Percentiles rank a stretch among this genome's conserved stretches.
phyloP scores from a whole-genome alignment of 1,140 invertebrate genomes.

The Bombus pyrosoma region DNA sequence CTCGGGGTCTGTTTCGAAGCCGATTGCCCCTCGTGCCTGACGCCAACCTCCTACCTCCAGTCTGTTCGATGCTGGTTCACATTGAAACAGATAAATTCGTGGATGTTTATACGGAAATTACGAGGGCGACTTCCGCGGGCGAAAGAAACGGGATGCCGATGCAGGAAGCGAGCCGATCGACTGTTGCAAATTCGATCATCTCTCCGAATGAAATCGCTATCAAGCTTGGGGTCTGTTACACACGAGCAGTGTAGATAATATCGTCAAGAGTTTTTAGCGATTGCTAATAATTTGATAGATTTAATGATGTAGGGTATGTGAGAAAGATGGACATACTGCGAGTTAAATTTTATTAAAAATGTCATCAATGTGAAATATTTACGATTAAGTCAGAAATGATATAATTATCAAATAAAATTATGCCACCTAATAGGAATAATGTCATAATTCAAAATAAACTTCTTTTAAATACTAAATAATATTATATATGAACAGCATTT shows the following conservation, averaged over 20 bases:
- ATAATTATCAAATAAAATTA: no score
- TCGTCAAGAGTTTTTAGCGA: not conserved
- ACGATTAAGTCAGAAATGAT: no score
- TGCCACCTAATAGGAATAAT: no score
- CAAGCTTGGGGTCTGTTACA: not conserved
- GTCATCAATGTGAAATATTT: no score
- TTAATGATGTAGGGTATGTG: not conserved
- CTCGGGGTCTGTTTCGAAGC: conserved; percentile 62
- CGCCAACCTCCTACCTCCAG: not conserved
- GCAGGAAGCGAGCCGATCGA: conserved; percentile 41
- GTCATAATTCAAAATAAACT: no score
- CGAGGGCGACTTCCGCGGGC: conserved; percentile 35
- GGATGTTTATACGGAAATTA: conserved; percentile 73
- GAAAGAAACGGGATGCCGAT: not conserved
- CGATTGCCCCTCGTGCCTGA: conserved; percentile 47
- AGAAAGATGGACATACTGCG: no score
- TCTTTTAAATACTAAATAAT: no score
- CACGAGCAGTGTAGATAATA: no score
- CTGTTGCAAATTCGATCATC: conserved; percentile 59
- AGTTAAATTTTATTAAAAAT: no score
- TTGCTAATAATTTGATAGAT: not conserved
- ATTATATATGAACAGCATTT: no score
- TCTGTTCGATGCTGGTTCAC: not conserved
- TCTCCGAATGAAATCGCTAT: conserved; percentile 24
- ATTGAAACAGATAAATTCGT: conserved; percentile 60